Base-by-base conservation (phyloP, 1,140 invertebrate species). In the Diorhabda elongata region DNA sequence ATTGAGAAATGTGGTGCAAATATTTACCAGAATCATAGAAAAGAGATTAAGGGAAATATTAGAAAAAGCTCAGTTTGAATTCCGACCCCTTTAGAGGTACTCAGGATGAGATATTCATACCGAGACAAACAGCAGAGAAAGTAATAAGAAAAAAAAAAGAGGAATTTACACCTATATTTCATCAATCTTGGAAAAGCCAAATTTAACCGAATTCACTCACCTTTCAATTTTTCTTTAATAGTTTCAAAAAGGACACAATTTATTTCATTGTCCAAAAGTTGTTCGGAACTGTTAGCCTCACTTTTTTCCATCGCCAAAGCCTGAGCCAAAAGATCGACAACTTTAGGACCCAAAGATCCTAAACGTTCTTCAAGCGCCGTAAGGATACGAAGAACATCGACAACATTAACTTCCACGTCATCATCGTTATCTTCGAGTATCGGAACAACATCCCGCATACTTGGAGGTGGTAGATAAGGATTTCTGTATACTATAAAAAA, bases 151-250 rank as follows among this genome's bases (percentile, higher is more conserved):
- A 26, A 26, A 26, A 26, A 26, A 26, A 26, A 26, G 26, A 26
- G 26, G 26, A 26, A 26, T 26, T 26, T 26, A 26, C 26, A 26
- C 26, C 26, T 26, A 1, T 26, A 26, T 26, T 26, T 26, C 26
- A 26, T 26, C 26, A 26, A 26, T 26, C 26, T 26, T 26, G 26
- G 0, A 26, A 26, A 26, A 26, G 26, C 26, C 26, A 26, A 26
- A 26, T 26, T 26, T 26, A 26, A 26, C 26, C 26, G 26, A 26
- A 26, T 26, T 26, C 26, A 26, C 26, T 26, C n/a, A 52, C 47
- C 92, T 81, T 92, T 92, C 8, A 95, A 81, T 79, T 93, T 94
- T 77, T 94, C 92, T 77, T 93, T 93, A 0, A 90, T 88, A 0
- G 91, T 93, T 81, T 94, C 92, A 64, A 95, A 87, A 58, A 93